Conservation (phyloP, 2,888 invertebrate genomes). For the Apodemia mormo region DNA sequence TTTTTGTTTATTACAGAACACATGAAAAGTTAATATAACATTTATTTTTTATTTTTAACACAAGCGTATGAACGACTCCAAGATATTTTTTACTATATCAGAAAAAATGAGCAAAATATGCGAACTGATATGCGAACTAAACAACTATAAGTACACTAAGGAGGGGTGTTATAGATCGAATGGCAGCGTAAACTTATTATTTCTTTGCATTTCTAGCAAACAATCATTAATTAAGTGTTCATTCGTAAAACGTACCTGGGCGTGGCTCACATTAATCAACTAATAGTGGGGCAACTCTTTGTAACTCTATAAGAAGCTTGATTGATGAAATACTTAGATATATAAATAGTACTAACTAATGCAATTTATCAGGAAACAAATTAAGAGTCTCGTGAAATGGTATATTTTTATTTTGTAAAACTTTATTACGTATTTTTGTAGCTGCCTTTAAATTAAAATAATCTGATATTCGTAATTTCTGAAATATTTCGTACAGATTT, state of each 20-base stretch:
- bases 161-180: slow-evolving; percentile 20
- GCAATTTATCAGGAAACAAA: slow-evolving; percentile 8
- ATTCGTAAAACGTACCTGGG: slow-evolving; percentile 46
- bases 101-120: too few species aligned
- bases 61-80: too few species aligned
- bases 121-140: too few species aligned
- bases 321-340: slow-evolving; percentile 21
- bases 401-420: neutral
- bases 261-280: slow-evolving; percentile 54
- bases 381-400: neutral
- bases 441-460: neutral
- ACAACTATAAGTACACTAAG: slow-evolving; percentile 19
- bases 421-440: neutral
- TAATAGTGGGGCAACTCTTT: slow-evolving; percentile 46
- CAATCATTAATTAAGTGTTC: slow-evolving; percentile 50
- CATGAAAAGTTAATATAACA: too few species aligned
- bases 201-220: slow-evolving; percentile 40
- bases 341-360: neutral
- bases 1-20: too few species aligned
- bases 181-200: slow-evolving; percentile 25
- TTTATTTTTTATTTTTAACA: too few species aligned
- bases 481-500: neutral
- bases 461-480: neutral
- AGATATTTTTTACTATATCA: too few species aligned
- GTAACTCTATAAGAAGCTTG: slow-evolving; percentile 21